Base-by-base conservation (phyloP, 2,113 vertebrate species). In the Vulpes ferrilata region DNA sequence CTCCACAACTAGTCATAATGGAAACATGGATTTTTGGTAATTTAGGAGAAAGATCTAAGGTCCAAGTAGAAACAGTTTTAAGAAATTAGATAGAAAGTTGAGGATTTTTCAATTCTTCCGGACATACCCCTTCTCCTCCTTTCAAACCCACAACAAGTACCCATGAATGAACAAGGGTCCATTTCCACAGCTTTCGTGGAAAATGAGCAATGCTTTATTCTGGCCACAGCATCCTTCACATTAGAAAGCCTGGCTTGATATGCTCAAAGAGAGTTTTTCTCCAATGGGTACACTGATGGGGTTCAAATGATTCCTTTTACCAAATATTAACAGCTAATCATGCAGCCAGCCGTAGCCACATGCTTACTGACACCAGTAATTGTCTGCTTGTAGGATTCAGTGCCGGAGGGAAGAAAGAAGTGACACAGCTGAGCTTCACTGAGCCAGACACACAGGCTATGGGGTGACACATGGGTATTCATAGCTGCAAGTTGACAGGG, bases 301-400 rank as follows among this genome's bases (percentile, higher is more conserved):
- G 88, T 97, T 98, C 97, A 98, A 97, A 97, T 94, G 95, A 94
- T 92, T 95, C 90, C 95, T 97, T 91, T 98, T 97, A 53, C 96
- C 97, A 98, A 98, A 98, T 96, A 97, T 85, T 97, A 98, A 96
- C 93, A 97, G 97, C 96, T 98, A 98, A 97, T 98, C 73, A 60
- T 1, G 93, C 95, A 97, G 98, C 94, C 95, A 98, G 96, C 98
- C 96, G 1, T 30, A 57, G 96, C 95, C 96, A 64, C 65, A 96
- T n/a, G 91, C 90, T 97, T 98, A 98, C 98, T 98, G 98, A 98
- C 98, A 97, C 95, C 57, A 97, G 88, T 85, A 97, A 98, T 96
- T 93, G 96, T 95, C 96, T 74, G 98, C 94, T 92, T 95, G 81
- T 43, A 92, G 96, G 95, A 97, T 71, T 88, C 76, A 0, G 90